phyloP scores from a whole-genome alignment of 2,113 vertebrate species.

The Eurypyga helias region DNA sequence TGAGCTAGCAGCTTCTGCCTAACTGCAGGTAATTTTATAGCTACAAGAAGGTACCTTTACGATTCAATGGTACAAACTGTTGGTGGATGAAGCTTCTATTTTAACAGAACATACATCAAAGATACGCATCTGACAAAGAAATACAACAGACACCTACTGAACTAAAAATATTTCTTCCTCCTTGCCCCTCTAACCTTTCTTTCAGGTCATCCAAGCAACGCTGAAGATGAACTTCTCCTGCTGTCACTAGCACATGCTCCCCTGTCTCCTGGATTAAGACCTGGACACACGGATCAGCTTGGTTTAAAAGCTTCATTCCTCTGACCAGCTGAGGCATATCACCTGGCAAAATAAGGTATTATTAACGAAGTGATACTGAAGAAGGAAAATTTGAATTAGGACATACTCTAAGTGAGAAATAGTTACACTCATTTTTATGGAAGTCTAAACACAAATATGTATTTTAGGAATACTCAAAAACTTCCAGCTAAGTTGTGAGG shows the following conservation, averaged over 20 bases:
- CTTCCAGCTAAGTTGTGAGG: neutral
- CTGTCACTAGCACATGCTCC: constrained; percentile 95
- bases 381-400: neutral
- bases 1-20: neutral
- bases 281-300: constrained; percentile 94
- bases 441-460: neutral
- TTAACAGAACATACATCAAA: constrained; percentile 41
- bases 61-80: neutral
- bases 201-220: constrained; percentile 95
- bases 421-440: neutral
- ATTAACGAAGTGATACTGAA: neutral
- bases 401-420: neutral
- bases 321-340: constrained; percentile 94
- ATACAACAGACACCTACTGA: neutral
- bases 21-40: constrained; percentile 3
- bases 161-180: neutral
- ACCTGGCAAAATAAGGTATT: constrained; percentile 74
- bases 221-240: constrained; percentile 96
- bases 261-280: constrained; percentile 96
- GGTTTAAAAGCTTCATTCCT: constrained; percentile 96
- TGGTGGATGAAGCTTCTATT: neutral
- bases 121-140: neutral
- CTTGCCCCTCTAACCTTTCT: constrained; percentile 81
- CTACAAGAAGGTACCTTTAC: constrained; percentile 26
- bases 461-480: neutral